Conservation (phyloP, 2,888 invertebrate species). For the Parapristionchus giblindavisi region DNA sequence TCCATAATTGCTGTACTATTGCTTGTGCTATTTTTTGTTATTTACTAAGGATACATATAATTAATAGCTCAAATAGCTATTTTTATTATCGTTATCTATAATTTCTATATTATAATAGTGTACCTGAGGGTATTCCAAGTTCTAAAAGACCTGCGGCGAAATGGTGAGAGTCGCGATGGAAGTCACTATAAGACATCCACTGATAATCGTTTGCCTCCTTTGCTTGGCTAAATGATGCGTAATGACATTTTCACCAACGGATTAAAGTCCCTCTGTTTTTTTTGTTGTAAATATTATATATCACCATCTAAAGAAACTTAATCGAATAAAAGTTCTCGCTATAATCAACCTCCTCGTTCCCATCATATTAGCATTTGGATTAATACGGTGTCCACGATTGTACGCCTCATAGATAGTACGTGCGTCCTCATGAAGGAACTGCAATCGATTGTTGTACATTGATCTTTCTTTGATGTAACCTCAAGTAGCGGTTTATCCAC, state of each 20-base stretch:
- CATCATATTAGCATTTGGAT: slow-evolving; percentile 76
- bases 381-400: slow-evolving; percentile 87
- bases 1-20: too few species aligned
- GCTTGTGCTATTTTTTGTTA: too few species aligned
- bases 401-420: slow-evolving; percentile 83
- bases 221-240: too few species aligned
- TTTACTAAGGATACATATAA: too few species aligned
- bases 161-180: not conserved
- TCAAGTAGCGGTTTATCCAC: slow-evolving; percentile 1
- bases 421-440: slow-evolving; percentile 83
- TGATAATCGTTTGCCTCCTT: too few species aligned
- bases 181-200: slow-evolving; percentile 9
- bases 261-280: too few species aligned
- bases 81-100: not conserved
- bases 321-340: too few species aligned
- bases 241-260: too few species aligned
- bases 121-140: not conserved
- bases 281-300: too few species aligned
- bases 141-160: not conserved
- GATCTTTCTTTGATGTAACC: not conserved
- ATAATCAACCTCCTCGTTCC: slow-evolving; percentile 33
- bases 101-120: not conserved
- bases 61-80: not conserved
- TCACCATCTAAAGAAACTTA: not conserved
- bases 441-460: not conserved